Conservation (phyloP, 2,113 vertebrate species). For the Chloroceryle aenea region DNA sequence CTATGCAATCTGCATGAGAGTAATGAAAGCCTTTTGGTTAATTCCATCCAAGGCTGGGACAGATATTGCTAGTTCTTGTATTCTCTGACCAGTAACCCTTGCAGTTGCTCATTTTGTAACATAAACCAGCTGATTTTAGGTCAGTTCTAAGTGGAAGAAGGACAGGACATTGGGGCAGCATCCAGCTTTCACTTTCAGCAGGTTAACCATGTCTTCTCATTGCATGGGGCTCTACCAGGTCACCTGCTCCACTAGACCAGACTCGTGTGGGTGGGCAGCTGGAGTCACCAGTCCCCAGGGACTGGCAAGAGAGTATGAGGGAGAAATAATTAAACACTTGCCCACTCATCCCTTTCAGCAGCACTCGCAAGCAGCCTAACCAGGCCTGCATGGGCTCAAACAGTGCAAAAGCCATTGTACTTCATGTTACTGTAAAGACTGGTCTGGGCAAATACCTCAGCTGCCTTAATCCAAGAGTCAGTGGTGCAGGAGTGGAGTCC, state of each 20-base stretch:
- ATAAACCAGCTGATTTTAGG: background rate
- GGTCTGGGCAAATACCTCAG: background rate
- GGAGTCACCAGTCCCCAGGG: background rate
- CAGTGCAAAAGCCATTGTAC: background rate
- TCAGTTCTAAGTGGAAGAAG: background rate
- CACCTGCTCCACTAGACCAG: background rate
- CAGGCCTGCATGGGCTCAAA: background rate
- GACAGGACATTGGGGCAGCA: background rate
- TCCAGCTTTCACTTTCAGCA: background rate
- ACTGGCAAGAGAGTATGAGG: background rate
- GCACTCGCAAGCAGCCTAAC: background rate
- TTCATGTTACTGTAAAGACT: background rate
- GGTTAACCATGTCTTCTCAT: background rate
- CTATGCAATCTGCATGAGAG: background rate
- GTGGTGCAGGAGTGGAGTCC: background rate
- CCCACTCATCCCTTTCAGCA: background rate
- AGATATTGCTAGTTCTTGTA: background rate
- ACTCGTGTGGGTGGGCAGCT: background rate
- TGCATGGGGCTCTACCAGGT: too few species aligned
- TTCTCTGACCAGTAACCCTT: background rate
- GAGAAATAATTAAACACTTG: background rate
- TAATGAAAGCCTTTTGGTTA: background rate
- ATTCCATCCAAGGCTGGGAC: background rate
- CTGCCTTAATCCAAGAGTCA: background rate
- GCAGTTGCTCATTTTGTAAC: background rate